Evolutionary conservation across 2,797 vertebrate genomes (phyloP), one percentile per base, ranked within the genome.

Genomic region (Periparus ater): DNA sequence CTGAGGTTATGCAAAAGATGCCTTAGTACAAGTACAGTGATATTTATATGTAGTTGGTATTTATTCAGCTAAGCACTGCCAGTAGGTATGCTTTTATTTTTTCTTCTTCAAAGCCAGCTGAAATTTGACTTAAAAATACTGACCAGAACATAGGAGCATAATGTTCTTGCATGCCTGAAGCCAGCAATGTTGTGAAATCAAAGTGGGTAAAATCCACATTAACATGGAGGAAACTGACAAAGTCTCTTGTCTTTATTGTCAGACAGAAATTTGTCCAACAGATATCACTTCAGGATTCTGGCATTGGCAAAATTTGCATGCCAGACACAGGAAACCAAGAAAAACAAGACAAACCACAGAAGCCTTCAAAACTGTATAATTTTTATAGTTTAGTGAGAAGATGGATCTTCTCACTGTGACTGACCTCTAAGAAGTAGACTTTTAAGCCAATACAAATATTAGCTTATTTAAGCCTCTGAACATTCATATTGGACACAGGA

Each of bases 321-420:
- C 89, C 86, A 96, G 96, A 97, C 93, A 95, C 65, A 96, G 93
- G 91, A 97, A 97, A 97, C 86, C 82, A 71, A 89, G 73, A 71
- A 95, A 94, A 96, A 88, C n/a, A 87, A 86, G 67, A 82, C 57
- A 92, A 96, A 78, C 92, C 86, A 93, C 32, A 16, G 84, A 86
- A 95, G 57, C n/a, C 36, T 84, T 78, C 86, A 91, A 83, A 95
- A 76, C 21, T 7, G 38, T 85, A 95, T 85, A 4, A 84, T 91
- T 94, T 91, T 88, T 87, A 84, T 55, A 82, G 73, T 34, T 95
- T 40, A 75, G 54, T 53, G 60, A 93, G 54, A 92, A 93, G 76
- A 94, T 74, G 58, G 63, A 94, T 94, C 54, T 82, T 86, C 68
- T 97, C 32, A 73, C 73, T 85, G 45, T 78, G 65, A 76, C 58